Evolutionary conservation across 1,140 invertebrate species (phyloP).

Genomic region (Drosophila ananassae): DNA sequence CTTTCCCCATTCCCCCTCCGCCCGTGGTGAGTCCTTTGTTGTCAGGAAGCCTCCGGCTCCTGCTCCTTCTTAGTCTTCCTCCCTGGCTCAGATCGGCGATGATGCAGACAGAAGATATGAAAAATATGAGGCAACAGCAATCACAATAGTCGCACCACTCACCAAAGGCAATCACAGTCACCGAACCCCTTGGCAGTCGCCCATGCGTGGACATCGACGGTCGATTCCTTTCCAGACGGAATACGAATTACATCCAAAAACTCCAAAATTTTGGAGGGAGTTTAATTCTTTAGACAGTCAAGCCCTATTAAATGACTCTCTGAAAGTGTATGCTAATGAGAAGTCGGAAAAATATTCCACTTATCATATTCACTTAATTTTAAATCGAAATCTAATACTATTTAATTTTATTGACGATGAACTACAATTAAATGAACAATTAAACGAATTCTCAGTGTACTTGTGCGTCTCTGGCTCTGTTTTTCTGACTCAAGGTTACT

Average conservation of each 20-base stretch:
- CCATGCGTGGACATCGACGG: conserved; percentile 63
- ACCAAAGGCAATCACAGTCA: conserved; percentile 38
- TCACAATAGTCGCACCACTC: conserved; percentile 72
- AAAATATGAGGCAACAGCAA: conserved; percentile 79
- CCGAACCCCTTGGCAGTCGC: conserved; percentile 23
- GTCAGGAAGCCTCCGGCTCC: conserved; percentile 3
- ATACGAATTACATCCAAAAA: neutral
- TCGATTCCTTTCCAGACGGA: conserved; percentile 9
- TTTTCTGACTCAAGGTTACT: neutral
- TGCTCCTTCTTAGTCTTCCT: conserved; percentile 1
- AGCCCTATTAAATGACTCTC: neutral
- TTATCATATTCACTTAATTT: too few species aligned
- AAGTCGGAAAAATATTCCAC: too few species aligned
- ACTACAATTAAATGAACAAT: too few species aligned
- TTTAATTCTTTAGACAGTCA: neutral
- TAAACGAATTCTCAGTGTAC: neutral
- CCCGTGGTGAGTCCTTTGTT: neutral
- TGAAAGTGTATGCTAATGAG: too few species aligned
- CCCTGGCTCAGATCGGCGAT: conserved; percentile 47
- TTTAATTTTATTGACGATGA: too few species aligned
- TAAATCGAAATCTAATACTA: too few species aligned
- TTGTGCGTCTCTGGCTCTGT: neutral
- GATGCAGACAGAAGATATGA: conserved; percentile 80
- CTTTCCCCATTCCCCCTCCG: neutral
- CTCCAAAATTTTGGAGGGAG: too few species aligned